phyloP scores from a whole-genome alignment of 2,797 vertebrate species.

The Glyptemys insculpta region DNA sequence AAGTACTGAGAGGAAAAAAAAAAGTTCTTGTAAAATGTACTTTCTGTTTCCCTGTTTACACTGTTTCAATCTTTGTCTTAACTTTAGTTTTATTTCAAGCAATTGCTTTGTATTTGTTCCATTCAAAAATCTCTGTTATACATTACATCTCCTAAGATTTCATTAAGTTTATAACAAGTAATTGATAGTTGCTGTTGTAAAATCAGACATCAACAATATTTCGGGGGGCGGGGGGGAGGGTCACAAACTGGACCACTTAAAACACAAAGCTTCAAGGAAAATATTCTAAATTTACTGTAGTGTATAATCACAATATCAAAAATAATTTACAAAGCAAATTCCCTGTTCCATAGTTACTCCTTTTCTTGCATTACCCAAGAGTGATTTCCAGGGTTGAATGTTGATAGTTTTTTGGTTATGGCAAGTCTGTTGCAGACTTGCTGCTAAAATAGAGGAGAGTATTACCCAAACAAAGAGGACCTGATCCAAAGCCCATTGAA shows the following conservation, averaged over 20 bases:
- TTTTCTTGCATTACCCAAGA: not conserved
- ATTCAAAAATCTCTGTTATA: not conserved
- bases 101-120: not conserved
- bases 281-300: not conserved
- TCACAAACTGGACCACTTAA: not conserved
- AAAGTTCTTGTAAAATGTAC: not conserved
- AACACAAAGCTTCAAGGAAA: not conserved
- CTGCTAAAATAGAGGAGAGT: not conserved
- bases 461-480: not conserved
- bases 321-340: not conserved
- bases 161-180: not conserved
- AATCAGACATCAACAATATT: not conserved
- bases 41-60: not conserved
- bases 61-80: not conserved
- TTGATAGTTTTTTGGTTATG: not conserved
- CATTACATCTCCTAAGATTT: not conserved
- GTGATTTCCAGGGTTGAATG: not conserved
- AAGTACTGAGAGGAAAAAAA: not conserved
- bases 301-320: not conserved
- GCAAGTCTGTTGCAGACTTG: not conserved
- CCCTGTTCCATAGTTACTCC: not conserved
- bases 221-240: not conserved
- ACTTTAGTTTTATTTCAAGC: not conserved
- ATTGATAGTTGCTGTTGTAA: not conserved
- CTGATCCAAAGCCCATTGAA: not conserved